Base-by-base conservation (phyloP, 2,113 vertebrate genomes). In the Stictonetta naevosa region DNA sequence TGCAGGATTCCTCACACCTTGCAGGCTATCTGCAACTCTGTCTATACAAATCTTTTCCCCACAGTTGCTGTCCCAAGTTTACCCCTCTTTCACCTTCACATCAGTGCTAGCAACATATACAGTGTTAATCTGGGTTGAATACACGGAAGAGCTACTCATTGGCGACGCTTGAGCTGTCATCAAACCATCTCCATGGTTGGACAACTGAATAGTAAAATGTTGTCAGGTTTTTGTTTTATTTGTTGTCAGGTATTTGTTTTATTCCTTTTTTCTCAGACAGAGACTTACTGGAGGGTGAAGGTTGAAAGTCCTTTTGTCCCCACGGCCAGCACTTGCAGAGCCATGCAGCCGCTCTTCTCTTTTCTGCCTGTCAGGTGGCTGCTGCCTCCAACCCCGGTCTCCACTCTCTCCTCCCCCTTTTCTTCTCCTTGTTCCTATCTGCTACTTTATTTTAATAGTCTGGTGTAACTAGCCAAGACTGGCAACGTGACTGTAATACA, bases 361-460 rank as follows among this genome's bases (percentile, higher is more conserved):
- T 74, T 83, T 64, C 59, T 74, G 71, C 60, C 56, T 55, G 16
- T 50, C 60, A 58, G 52, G 46, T 87, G 59, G 22, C 20, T 71
- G 40, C 50, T 66, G 28, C 58, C 23, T 78, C 66, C 88, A 48
- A 55, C n/a, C 28, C 36, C 18, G 11, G 86, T 29, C 53, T 78
- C 55, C 3, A 0, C 40, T 55, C 31, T 44, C 44, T 69, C 59
- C 53, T 62, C 20, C 10, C 52, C 13, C 4, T 50, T 23, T 42
- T 40, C 15, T 50, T 42, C 26, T 75, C 2, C 23, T 75, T 36
- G 55, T 91, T 89, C 33, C 66, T 92, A 73, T 84, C 83, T 94
- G 48, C 83, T 93, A 25, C 50, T 93, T 87, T 75, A 81, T 93
- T 95, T 88, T 82, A 87, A 84, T 81, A 85, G 92, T 34, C 62